These are phyloP conservation scores for Lycodopsis pacificus DNA, from an alignment of 2,797 vertebrate genomes.

Conservation along the genomic window DNA sequence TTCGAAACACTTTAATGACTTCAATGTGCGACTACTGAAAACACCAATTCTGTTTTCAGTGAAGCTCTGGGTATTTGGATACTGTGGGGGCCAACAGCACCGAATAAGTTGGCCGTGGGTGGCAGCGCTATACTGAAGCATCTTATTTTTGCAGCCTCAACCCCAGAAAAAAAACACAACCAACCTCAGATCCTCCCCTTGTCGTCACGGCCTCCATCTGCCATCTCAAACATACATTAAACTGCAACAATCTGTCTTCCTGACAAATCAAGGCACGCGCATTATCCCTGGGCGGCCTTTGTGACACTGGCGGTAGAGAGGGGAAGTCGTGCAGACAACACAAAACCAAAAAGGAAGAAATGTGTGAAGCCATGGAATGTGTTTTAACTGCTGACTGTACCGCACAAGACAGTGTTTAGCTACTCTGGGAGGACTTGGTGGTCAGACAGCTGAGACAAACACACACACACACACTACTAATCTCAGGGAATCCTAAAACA, in stretches of 20 bases:
- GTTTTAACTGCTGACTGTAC: slow-evolving; percentile 76
- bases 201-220: slow-evolving; percentile 21
- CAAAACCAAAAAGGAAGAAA: slow-evolving; percentile 78
- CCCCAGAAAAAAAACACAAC: slow-evolving; percentile 42
- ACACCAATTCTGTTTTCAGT: slow-evolving; percentile 71
- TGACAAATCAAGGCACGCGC: slow-evolving; percentile 44
- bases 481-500: slow-evolving; percentile 58
- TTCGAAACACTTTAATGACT: slow-evolving; percentile 83
- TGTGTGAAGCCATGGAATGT: slow-evolving; percentile 79
- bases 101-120: slow-evolving; percentile 48
- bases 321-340: slow-evolving; percentile 77
- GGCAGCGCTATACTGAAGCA: slow-evolving; percentile 32
- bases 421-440: slow-evolving; percentile 65
- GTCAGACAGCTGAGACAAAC: slow-evolving; percentile 70
- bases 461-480: slow-evolving; percentile 51
- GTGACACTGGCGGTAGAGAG: slow-evolving; percentile 70
- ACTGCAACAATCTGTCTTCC: slow-evolving; percentile 32
- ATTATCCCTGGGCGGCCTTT: slow-evolving; percentile 53
- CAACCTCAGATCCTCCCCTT: slow-evolving; percentile 26
- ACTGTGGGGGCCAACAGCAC: slow-evolving; percentile 37
- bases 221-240: slow-evolving; percentile 43
- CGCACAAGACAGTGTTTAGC: slow-evolving; percentile 68
- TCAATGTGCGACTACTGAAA: slow-evolving; percentile 86
- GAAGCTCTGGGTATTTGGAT: slow-evolving; percentile 58
- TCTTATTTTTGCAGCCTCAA: slow-evolving; percentile 50